Evolutionary conservation across 2,888 invertebrate genomes (phyloP).

Genomic region (Zelleria hepariella): DNA sequence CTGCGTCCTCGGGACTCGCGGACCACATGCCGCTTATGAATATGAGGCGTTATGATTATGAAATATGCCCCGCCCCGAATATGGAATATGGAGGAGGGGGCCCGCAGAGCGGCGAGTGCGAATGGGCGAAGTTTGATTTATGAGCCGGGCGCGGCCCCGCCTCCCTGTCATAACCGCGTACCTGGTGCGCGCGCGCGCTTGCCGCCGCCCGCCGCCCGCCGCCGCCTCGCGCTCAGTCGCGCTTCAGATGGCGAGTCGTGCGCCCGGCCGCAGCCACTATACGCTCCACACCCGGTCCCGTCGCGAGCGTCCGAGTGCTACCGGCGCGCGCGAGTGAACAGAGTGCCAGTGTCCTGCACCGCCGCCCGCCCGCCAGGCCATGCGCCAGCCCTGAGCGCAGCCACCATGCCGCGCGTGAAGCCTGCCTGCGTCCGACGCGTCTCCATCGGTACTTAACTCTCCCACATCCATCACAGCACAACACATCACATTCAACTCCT

Average conservation of each 20-base stretch:
- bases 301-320: constrained; percentile 32
- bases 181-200: constrained; percentile 76
- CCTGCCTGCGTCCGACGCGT: constrained; percentile 70
- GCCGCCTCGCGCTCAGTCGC: constrained; percentile 66
- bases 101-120: constrained; percentile 75
- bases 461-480: constrained; percentile 25
- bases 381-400: constrained; percentile 59
- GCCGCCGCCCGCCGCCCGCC: constrained; percentile 48
- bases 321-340: constrained; percentile 40
- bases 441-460: constrained; percentile 66
- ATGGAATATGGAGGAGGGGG: constrained; percentile 75
- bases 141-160: constrained; percentile 76
- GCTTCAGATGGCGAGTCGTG: constrained; percentile 70
- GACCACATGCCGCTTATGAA: constrained; percentile 67
- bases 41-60: constrained; percentile 73
- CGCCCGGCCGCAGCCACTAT: constrained; percentile 39
- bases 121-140: constrained; percentile 78
- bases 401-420: constrained; percentile 68
- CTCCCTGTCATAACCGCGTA: constrained; percentile 71
- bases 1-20: constrained; percentile 25
- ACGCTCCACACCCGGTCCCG: constrained; percentile 20
- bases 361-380: constrained; percentile 34
- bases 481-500: constrained; percentile 31
- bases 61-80: constrained; percentile 73
- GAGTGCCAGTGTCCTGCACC: constrained; percentile 6